phyloP scores from a whole-genome alignment of 2,797 vertebrate genomes.

The Peromyscus melanophrys region DNA sequence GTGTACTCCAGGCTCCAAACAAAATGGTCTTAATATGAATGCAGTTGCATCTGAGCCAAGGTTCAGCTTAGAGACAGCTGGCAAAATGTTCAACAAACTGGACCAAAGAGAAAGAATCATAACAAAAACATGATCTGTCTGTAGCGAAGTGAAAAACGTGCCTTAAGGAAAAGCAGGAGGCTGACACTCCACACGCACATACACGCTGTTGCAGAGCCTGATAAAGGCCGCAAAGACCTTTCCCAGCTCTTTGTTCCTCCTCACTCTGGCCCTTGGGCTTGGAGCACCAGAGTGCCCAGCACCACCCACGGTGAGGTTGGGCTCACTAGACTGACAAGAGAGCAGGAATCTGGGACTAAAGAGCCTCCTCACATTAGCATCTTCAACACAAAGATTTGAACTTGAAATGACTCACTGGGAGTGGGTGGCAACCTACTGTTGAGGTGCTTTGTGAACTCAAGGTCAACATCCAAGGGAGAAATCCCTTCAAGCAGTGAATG shows the following conservation, averaged over 20 bases:
- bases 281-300: not conserved
- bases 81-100: slow-evolving; percentile 70
- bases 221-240: not conserved
- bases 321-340: not conserved
- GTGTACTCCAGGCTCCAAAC: slow-evolving; percentile 64
- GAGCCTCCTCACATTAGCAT: slow-evolving; percentile 32
- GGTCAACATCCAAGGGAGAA: slow-evolving; percentile 71
- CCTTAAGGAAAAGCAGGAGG: slow-evolving; percentile 55
- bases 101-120: slow-evolving; percentile 65
- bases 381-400: slow-evolving; percentile 67
- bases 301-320: not conserved
- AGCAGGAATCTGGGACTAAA: slow-evolving; percentile 39
- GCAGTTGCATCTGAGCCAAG: slow-evolving; percentile 68
- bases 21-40: slow-evolving; percentile 67
- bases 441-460: slow-evolving; percentile 72
- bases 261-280: not conserved
- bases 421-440: slow-evolving; percentile 74
- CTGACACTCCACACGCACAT: not conserved
- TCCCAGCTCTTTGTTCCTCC: not conserved
- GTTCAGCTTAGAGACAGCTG: slow-evolving; percentile 73
- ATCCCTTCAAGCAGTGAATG: slow-evolving; percentile 55
- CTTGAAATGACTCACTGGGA: slow-evolving; percentile 76
- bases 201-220: not conserved
- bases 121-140: slow-evolving; percentile 62
- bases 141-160: slow-evolving; percentile 38